These are phyloP conservation scores for Brachionus calyciflorus DNA, from an alignment of 1,140 invertebrate species.

Conservation along the genomic window DNA sequence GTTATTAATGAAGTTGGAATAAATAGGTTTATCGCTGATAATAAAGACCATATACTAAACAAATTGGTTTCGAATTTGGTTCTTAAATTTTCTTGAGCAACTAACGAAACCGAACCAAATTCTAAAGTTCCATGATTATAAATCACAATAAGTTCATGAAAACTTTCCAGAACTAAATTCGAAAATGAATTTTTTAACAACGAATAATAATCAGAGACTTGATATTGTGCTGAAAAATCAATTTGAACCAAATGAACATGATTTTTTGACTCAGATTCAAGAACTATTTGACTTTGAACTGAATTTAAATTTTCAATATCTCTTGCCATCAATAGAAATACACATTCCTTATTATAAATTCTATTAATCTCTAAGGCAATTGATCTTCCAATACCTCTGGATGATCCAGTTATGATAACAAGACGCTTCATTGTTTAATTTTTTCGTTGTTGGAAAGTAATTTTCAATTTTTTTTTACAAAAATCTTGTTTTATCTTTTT, in stretches of 20 bases:
- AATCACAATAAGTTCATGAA: slow-evolving; percentile 18
- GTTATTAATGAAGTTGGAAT: background rate
- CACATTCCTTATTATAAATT: background rate
- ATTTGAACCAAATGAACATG: slow-evolving; percentile 15
- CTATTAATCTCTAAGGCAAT: background rate
- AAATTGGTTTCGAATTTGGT: slow-evolving; percentile 39
- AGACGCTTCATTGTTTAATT: slow-evolving; percentile 15
- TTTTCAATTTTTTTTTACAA: background rate
- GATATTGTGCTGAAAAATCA: slow-evolving; percentile 31
- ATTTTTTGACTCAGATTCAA: slow-evolving; percentile 19
- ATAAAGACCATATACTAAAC: slow-evolving; percentile 32
- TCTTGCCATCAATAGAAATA: slow-evolving; percentile 17
- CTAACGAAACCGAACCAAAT: slow-evolving; percentile 27
- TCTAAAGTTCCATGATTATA: slow-evolving; percentile 45
- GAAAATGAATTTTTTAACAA: slow-evolving; percentile 11
- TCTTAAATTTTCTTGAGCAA: slow-evolving; percentile 20
- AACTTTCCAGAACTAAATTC: background rate
- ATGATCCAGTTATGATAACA: slow-evolving; percentile 34
- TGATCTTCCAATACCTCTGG: slow-evolving; percentile 36
- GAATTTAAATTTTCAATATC: slow-evolving; percentile 23
- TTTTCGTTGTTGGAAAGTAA: background rate
- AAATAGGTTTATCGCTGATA: slow-evolving; percentile 24
- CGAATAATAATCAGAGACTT: slow-evolving; percentile 29
- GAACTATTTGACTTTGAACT: background rate
- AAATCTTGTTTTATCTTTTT: background rate